A percentile compares a stretch with the other conserved stretches of the same genome.
Evolutionary conservation across 2,113 vertebrate genomes (phyloP).

Genomic region (Hippocampus comes): DNA sequence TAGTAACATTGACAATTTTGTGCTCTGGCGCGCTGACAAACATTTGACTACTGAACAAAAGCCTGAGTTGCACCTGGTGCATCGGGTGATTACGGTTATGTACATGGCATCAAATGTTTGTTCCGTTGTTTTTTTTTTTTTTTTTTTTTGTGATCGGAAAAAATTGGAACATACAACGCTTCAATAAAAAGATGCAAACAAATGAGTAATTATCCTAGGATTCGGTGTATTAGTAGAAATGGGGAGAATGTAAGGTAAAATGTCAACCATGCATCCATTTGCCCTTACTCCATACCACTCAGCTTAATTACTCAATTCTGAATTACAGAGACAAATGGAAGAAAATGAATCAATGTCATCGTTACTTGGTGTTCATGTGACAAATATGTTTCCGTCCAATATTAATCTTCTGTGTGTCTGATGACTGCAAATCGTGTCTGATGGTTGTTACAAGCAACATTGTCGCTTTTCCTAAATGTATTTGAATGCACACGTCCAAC

Average conservation of each 20-base stretch:
- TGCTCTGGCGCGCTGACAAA: neutral
- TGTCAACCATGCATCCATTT: no score
- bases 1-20: neutral
- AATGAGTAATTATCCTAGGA: neutral
- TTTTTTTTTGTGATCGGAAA: conserved; percentile 2
- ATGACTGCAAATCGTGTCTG: no score
- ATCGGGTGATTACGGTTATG: conserved; percentile 1
- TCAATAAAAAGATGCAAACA: conserved; percentile 26
- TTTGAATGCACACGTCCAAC: neutral
- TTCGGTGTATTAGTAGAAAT: neutral
- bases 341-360: no score
- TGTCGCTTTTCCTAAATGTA: no score
- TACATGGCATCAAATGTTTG: neutral
- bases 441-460: no score
- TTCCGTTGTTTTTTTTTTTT: neutral
- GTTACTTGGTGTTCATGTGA: no score
- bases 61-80: neutral
- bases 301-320: no score
- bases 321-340: no score
- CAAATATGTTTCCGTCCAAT: no score
- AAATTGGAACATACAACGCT: conserved; percentile 7
- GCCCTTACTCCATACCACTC: no score
- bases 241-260: no score
- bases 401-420: no score
- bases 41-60: neutral